Base-by-base conservation (phyloP, 2,888 invertebrate genomes). In the Suillia variegata region DNA sequence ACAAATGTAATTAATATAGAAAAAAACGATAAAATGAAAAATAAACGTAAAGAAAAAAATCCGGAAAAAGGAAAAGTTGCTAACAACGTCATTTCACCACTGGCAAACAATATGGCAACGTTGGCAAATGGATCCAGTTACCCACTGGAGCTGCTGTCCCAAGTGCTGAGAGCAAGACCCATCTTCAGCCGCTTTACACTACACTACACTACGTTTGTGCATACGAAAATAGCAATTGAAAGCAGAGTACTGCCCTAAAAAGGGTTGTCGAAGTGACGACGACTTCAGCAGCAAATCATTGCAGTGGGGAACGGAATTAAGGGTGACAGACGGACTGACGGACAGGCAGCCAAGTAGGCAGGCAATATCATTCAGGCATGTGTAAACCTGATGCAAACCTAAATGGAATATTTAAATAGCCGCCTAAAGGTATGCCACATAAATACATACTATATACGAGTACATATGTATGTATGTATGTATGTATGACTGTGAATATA, bases 391-490 rank as follows among this genome's bases (percentile, higher is more conserved):
- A 3, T 6, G 2, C 48, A 12, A 6, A 5, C 48, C 8, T 48
- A 24, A 24, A 50, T 50, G 21, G 50, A 24, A 50, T 50, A 50
- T 50, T 50, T 21, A 50, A 24, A 24, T 26, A 17, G 13, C 8
- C 50, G 50, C 50, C 50, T 26, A 26, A 50, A 50, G 50, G 15
- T 24, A 50, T 50, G 50, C 50, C 21, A 21, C 15, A 42, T n/a
- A n/a, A n/a, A n/a, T n/a, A n/a, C n/a, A n/a, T n/a, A n/a, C n/a
- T n/a, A n/a, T n/a, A n/a, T n/a, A n/a, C n/a, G n/a, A n/a, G n/a
- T n/a, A n/a, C n/a, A n/a, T n/a, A n/a, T n/a, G n/a, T n/a, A n/a
- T n/a, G n/a, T n/a, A n/a, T n/a, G n/a, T n/a, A n/a, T n/a, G n/a
- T n/a, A n/a, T n/a, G n/a, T n/a, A n/a, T n/a, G n/a, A n/a, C n/a